Base-by-base conservation (phyloP, 2,113 vertebrate species). In the Anoura caudifer region DNA sequence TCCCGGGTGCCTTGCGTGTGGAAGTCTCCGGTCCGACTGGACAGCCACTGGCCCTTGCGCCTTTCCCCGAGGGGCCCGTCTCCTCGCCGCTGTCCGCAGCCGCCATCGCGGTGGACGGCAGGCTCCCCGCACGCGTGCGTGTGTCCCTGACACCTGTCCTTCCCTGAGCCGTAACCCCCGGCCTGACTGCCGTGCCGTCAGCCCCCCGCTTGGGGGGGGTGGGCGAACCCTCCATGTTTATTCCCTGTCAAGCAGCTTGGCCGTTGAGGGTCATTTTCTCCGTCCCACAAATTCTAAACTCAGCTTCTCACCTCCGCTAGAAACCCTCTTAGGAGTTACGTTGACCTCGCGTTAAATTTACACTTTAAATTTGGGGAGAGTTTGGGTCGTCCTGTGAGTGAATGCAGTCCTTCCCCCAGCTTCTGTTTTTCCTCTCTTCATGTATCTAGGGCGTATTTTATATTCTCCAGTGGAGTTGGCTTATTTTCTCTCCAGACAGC, bases 41-140 rank as follows among this genome's bases (percentile, higher is more conserved):
- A 33, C 11, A 9, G 69, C 15, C 12, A 0, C 1, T 5, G 43
- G 38, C 22, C 22, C 15, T 33, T 13, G 26, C 11, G 36, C 13
- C 1, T 4, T 33, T 67, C 80, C 19, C 56, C 20, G 26, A 63
- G 38, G 0, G 13, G 86, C n/a, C 22, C 5, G 2, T 10, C 56
- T 31, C 63, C 80, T 5, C 10, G 7, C 3, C 3, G 2, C 19
- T 5, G 7, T 17, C 31, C 3, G 26, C 4, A 36, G 13, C 26
- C 1, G 0, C 13, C 43, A 2, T 17, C 8, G 0, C 0, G 45
- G 5, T 3, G 0, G 22, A 4, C 22, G 9, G 56, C 9, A 10
- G 56, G 43, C 4, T 1, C 7, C 54, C 9, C 1, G 4, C n/a
- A 45, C 5, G 0, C 9, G 59, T 0, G 59, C 7, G 41, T 2